Base-by-base conservation (phyloP, 1,140 invertebrate species). In the Rhagoletis zephyria region DNA sequence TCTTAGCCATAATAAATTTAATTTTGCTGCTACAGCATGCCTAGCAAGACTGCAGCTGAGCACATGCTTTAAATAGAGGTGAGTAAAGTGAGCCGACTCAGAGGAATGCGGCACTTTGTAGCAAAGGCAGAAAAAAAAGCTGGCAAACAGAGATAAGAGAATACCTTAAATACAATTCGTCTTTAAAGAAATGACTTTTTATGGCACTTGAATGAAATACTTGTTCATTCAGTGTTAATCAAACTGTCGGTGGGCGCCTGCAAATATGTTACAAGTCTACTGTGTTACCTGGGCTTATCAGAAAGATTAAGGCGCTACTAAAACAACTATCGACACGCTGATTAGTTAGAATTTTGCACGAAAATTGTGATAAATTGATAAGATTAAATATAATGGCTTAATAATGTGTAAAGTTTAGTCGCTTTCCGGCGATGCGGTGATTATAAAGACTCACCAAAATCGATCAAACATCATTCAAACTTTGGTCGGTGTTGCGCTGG, bases 1-100 rank as follows among this genome's bases (percentile, higher is more conserved):
- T 51, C 74, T 81, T 81, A 81, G 48, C 74, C 74, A 81, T 81
- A 81, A 81, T 81, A 81, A 81, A 81, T 81, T 81, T 81, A 81
- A 81, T 56, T 56, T 56, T 4, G 48, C 45, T 48, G 7, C 74
- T 19, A 48, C 70, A 6, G 12, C 70, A 48, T 6, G 14, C 16
- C 2, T 3, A 48, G 74, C 48, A 3, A 9, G 45, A n/a, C 74
- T 19, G 74, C 74, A 81, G 48, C 45, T 19, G 48, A 81, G 48
- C 74, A 81, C 74, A 48, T 81, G 74, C 74, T 81, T 30, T 16
- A 81, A 56, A 81, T 81, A 30, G 16, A 30, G 19, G 48, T 40
- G 42, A 56, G 30, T 45, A 56, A n/a, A 19, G 5, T 56, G 74
- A 48, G 74, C 48, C 7, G 42, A 81, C 65, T 30, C 30, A 30